Conservation (phyloP, 1,140 invertebrate genomes). For the Penaeus chinensis region DNA sequence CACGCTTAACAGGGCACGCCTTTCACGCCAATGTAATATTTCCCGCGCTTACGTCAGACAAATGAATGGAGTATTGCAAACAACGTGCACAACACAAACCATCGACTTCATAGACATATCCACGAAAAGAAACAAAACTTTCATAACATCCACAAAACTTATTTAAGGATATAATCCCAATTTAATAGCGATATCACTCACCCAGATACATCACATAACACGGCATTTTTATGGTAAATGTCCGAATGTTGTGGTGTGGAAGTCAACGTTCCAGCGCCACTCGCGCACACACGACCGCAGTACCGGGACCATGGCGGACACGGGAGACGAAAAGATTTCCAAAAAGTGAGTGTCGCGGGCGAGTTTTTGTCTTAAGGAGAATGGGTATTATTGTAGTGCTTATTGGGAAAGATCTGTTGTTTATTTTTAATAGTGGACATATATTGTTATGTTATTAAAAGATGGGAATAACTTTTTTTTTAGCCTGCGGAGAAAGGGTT, state of each 20-base stretch:
- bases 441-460: too few relatives aligned
- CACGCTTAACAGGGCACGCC: too few relatives aligned
- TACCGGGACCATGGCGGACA: conserved; percentile 72
- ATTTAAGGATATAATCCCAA: too few relatives aligned
- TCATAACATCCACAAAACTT: too few relatives aligned
- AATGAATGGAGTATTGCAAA: background rate
- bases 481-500: too few relatives aligned
- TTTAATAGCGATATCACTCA: background rate
- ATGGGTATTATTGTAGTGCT: background rate
- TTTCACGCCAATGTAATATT: background rate
- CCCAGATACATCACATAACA: too few relatives aligned
- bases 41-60: conserved; percentile 23
- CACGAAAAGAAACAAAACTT: too few relatives aligned
- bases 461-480: too few relatives aligned
- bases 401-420: background rate
- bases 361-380: background rate
- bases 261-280: background rate
- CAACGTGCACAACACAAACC: too few relatives aligned
- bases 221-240: background rate
- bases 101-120: too few relatives aligned
- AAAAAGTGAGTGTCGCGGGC: conserved; percentile 73
- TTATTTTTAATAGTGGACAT: too few relatives aligned
- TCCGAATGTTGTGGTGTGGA: background rate
- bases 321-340: conserved; percentile 74
- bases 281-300: conserved; percentile 13